A percentile compares a stretch with the other conserved stretches of the same genome.
These are phyloP conservation scores for Egretta garzetta DNA, from an alignment of 2,113 vertebrate genomes.

Conservation along the genomic window DNA sequence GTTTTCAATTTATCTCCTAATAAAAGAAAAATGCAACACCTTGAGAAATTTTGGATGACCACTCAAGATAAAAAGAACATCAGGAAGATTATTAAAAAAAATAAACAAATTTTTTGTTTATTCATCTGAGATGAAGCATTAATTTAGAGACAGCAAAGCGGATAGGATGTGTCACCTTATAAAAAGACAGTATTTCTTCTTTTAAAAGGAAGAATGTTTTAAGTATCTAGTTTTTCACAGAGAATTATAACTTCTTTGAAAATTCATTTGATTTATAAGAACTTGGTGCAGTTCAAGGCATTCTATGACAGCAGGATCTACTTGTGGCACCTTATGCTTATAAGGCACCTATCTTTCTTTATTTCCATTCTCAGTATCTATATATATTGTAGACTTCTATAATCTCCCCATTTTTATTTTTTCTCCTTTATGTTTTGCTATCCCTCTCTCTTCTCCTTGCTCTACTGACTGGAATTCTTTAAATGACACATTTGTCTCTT, in stretches of 20 bases:
- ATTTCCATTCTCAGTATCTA: background rate
- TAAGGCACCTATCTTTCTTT: background rate
- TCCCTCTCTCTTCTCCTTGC: background rate
- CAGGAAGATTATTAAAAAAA: background rate
- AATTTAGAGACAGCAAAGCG: background rate
- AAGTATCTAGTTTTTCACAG: background rate
- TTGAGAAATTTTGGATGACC: background rate
- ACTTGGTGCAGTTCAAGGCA: background rate
- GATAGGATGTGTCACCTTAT: background rate
- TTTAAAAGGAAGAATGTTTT: background rate
- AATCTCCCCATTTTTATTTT: background rate
- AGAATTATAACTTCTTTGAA: background rate
- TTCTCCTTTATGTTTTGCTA: background rate
- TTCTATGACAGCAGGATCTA: background rate
- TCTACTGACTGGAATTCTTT: background rate
- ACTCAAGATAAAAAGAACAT: background rate
- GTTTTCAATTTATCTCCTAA: background rate
- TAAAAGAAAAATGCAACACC: background rate
- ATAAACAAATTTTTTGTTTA: background rate
- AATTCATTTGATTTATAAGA: background rate
- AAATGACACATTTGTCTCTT: background rate
- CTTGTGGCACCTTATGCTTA: background rate
- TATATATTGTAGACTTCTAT: background rate
- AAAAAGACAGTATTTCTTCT: background rate
- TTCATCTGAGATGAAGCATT: background rate